phyloP scores from a whole-genome alignment of 2,113 vertebrate species.

The Lathamus discolor region DNA sequence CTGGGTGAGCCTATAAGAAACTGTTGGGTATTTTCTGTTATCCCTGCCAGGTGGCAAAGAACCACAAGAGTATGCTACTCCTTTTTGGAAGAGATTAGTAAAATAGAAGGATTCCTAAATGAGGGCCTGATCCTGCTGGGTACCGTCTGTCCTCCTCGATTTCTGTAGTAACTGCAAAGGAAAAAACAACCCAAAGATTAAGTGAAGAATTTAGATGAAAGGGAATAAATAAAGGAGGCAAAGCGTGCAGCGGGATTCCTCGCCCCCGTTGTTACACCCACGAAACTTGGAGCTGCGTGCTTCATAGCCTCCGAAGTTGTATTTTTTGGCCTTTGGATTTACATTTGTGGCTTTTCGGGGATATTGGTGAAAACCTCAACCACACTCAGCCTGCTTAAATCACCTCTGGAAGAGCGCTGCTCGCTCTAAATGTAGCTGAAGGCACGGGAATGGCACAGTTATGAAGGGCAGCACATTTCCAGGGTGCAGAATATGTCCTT shows the following conservation, averaged over 20 bases:
- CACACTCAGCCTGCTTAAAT: background rate
- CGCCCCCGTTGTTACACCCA: background rate
- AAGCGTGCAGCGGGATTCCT: background rate
- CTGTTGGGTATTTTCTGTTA: conserved; percentile 52
- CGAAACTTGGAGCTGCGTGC: background rate
- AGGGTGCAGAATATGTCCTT: background rate
- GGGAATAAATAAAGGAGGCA: background rate
- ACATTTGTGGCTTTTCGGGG: background rate
- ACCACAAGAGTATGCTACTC: background rate
- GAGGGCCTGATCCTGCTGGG: conserved; percentile 8
- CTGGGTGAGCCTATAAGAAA: conserved; percentile 33
- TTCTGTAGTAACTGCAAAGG: background rate
- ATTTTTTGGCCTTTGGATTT: background rate
- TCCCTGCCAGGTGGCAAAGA: conserved; percentile 57
- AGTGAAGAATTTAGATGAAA: background rate
- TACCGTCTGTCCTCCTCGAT: background rate
- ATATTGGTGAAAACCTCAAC: accelerated
- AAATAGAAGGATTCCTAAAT: conserved; percentile 44
- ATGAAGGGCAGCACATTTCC: background rate
- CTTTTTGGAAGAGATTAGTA: conserved; percentile 33
- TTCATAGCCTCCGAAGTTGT: background rate
- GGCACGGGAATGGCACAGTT: accelerated
- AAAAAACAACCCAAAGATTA: background rate
- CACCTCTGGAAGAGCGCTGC: background rate
- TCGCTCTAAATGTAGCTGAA: background rate